Evolutionary conservation across 37 sponge, comb jelly and placozoan species (phyloP).

Genomic region (Spongilla lacustris): DNA sequence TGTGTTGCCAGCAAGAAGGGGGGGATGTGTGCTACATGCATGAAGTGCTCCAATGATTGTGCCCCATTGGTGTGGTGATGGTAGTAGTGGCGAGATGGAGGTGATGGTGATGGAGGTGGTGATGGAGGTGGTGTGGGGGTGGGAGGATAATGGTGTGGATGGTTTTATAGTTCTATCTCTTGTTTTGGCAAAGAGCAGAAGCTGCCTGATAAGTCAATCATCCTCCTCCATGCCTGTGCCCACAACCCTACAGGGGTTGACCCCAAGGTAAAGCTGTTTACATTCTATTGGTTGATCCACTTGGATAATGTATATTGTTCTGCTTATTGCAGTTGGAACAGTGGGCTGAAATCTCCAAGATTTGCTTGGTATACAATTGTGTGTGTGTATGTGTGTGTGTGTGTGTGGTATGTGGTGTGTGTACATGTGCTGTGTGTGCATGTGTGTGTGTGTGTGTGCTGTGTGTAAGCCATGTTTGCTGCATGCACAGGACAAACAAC

Average conservation of each 20-base stretch:
- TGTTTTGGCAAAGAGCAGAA: background rate
- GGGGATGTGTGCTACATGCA: too few relatives aligned
- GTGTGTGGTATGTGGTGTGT: background rate
- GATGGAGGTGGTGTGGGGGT: too few relatives aligned
- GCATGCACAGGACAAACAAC: conserved; percentile 48
- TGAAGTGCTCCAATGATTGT: too few relatives aligned
- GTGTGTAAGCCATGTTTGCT: background rate
- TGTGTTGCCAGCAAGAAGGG: too few relatives aligned
- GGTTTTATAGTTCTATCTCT: background rate
- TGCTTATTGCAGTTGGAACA: conserved; percentile 59
- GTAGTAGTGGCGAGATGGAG: too few relatives aligned
- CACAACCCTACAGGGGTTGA: conserved; percentile 41
- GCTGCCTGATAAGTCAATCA: background rate
- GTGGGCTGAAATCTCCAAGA: conserved; percentile 89
- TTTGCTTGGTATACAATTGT: conserved; percentile 60
- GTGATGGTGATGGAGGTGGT: background rate
- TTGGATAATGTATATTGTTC: conserved; percentile 3
- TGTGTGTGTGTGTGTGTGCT: background rate
- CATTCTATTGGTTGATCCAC: background rate
- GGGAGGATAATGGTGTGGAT: background rate
- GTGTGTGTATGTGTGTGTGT: background rate
- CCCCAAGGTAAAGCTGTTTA: conserved; percentile 62
- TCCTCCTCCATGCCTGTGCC: background rate
- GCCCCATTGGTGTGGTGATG: too few relatives aligned
- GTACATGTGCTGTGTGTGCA: background rate